These are phyloP conservation scores for Sogatella furcifera DNA, from an alignment of 1,140 invertebrate genomes.

Conservation along the genomic window DNA sequence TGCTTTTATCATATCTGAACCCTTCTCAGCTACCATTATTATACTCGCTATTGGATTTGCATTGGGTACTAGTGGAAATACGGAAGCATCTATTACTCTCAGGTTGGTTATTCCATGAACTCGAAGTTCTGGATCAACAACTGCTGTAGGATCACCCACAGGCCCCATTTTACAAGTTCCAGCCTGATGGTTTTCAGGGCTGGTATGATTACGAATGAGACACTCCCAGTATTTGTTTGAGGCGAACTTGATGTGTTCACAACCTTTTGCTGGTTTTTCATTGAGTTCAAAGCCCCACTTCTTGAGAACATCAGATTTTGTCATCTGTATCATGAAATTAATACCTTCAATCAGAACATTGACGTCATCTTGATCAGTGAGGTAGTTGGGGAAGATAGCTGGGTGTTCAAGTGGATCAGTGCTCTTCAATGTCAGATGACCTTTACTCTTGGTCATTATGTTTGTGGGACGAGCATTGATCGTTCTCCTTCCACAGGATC, in stretches of 20 bases:
- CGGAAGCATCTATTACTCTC: slow-evolving; percentile 58
- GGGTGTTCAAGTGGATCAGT: slow-evolving; percentile 42
- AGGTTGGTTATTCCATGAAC: slow-evolving; percentile 52
- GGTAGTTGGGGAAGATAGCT: slow-evolving; percentile 46
- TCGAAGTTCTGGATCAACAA: slow-evolving; percentile 52
- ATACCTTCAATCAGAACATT: slow-evolving; percentile 36
- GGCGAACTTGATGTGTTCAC: slow-evolving; percentile 34
- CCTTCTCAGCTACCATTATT: slow-evolving; percentile 45
- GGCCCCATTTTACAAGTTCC: slow-evolving; percentile 73
- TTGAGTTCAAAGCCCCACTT: slow-evolving; percentile 23
- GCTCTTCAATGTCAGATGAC: slow-evolving; percentile 32
- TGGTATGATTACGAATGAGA: slow-evolving; percentile 45
- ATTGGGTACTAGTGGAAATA: slow-evolving; percentile 43
- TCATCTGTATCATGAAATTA: slow-evolving; percentile 30
- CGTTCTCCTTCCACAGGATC: slow-evolving; percentile 3
- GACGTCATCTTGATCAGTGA: slow-evolving; percentile 34
- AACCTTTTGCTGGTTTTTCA: slow-evolving; percentile 20
- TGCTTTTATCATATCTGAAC: slow-evolving; percentile 37
- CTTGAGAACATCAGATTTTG: slow-evolving; percentile 25
- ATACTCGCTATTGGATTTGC: slow-evolving; percentile 38
- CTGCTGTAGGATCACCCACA: slow-evolving; percentile 42
- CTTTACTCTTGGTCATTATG: slow-evolving; percentile 32
- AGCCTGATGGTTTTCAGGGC: slow-evolving; percentile 55
- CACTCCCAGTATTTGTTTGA: slow-evolving; percentile 53
- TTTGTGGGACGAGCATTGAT: slow-evolving; percentile 21